These are phyloP conservation scores for Nephrotoma appendiculata DNA, from an alignment of 2,888 invertebrate genomes.

Conservation along the genomic window DNA sequence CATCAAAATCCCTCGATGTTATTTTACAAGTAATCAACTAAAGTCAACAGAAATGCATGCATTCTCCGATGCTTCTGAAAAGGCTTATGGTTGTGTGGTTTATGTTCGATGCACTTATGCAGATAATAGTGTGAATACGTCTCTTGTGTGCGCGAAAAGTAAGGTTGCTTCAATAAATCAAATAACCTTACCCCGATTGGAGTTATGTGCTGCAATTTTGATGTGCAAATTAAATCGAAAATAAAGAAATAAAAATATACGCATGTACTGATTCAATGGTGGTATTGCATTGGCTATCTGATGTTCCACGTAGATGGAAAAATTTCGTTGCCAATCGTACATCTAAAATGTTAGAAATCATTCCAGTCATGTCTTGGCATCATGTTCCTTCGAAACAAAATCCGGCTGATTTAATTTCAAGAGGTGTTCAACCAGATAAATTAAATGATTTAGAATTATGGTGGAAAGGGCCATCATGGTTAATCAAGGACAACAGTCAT, in stretches of 20 bases:
- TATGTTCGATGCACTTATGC: not conserved
- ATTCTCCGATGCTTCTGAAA: not conserved
- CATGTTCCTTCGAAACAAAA: not conserved
- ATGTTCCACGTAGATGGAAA: not conserved
- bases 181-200: conserved; percentile 2
- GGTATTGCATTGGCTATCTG: not conserved
- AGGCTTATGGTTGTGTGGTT: not conserved
- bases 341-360: not conserved
- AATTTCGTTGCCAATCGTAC: not conserved
- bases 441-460: not conserved
- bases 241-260: not conserved
- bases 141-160: not conserved
- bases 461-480: not conserved
- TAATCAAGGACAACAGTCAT: not conserved
- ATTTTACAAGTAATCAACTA: too few relatives aligned
- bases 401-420: not conserved
- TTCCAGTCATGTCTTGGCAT: not conserved
- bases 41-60: not conserved
- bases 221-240: not conserved
- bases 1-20: too few relatives aligned
- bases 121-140: not conserved
- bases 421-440: not conserved
- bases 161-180: conserved; percentile 3
- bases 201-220: not conserved
- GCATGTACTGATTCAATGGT: not conserved